A percentile compares a stretch with the other conserved stretches of the same genome.
phyloP scores from a whole-genome alignment of 2,888 invertebrate species.

The Thereva unica region DNA sequence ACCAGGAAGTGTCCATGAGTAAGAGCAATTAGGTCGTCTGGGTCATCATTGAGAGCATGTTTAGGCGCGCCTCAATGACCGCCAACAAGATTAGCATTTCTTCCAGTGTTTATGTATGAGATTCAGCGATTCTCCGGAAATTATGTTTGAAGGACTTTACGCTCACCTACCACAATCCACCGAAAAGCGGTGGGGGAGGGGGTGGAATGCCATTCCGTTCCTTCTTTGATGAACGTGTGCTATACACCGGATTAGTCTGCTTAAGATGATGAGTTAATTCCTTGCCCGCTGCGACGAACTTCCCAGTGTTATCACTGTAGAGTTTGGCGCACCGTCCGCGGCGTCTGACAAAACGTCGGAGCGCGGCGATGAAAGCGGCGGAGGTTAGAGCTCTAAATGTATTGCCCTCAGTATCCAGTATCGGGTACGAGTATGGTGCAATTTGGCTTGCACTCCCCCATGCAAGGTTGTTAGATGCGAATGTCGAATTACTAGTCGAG shows the following conservation, averaged over 20 bases:
- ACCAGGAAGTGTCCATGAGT: constrained; percentile 28
- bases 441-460: too few species aligned
- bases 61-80: constrained; percentile 46
- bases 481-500: too few species aligned
- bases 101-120: constrained; percentile 43
- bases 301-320: constrained; percentile 9
- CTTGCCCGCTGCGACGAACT: constrained; percentile 9
- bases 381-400: constrained; percentile 3
- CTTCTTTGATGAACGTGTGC: too few species aligned
- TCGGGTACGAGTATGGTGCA: too few species aligned
- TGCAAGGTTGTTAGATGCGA: too few species aligned
- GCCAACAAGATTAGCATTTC: constrained; percentile 45
- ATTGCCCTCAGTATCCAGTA: too few species aligned
- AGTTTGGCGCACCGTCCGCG: background rate
- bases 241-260: background rate
- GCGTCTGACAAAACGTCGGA: too few species aligned
- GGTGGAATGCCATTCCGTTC: constrained; percentile 48
- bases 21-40: constrained; percentile 17
- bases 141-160: constrained; percentile 47
- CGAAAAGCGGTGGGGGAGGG: constrained; percentile 47
- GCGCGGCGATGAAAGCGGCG: background rate
- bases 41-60: constrained; percentile 41
- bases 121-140: constrained; percentile 44
- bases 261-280: background rate
- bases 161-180: too few species aligned